Percentiles rank a stretch among this genome's conserved stretches.
Conservation (phyloP, 2,797 vertebrate genomes). For the Garrulus glandarius region DNA sequence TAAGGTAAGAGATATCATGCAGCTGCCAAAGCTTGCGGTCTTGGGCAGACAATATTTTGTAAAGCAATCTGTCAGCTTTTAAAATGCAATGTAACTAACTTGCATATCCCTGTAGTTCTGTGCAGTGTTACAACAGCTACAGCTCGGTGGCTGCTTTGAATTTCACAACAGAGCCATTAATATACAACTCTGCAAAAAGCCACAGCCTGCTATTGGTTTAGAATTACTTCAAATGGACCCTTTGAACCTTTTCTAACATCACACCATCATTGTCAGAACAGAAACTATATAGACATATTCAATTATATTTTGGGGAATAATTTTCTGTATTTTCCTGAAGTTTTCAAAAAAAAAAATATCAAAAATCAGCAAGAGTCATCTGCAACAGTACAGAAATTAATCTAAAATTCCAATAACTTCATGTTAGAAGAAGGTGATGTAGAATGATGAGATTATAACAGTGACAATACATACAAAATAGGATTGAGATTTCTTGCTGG, state of each 20-base stretch:
- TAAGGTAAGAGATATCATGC: not conserved
- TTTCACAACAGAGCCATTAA: not conserved
- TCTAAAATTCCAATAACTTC: not conserved
- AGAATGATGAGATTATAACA: not conserved
- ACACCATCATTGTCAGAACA: not conserved
- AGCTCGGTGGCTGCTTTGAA: accelerated
- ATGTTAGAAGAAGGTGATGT: not conserved
- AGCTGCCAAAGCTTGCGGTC: not conserved
- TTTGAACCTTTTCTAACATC: not conserved
- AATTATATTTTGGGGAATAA: not conserved
- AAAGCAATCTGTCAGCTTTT: not conserved
- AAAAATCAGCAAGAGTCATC: not conserved
- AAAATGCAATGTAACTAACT: not conserved
- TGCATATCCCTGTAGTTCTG: not conserved
- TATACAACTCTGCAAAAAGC: not conserved
- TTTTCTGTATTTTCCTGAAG: not conserved
- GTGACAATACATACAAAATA: not conserved
- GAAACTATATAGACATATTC: not conserved
- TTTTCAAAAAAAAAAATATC: not conserved
- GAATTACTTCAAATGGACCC: not conserved
- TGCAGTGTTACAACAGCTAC: not conserved
- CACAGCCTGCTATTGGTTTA: not conserved
- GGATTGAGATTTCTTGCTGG: not conserved
- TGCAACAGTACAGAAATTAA: not conserved
- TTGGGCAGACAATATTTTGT: not conserved